Percentiles rank a stretch among this genome's conserved stretches.
These are phyloP conservation scores for Micromussa lordhowensis DNA, from an alignment of 92 coral and sea anemone species.

Conservation along the genomic window DNA sequence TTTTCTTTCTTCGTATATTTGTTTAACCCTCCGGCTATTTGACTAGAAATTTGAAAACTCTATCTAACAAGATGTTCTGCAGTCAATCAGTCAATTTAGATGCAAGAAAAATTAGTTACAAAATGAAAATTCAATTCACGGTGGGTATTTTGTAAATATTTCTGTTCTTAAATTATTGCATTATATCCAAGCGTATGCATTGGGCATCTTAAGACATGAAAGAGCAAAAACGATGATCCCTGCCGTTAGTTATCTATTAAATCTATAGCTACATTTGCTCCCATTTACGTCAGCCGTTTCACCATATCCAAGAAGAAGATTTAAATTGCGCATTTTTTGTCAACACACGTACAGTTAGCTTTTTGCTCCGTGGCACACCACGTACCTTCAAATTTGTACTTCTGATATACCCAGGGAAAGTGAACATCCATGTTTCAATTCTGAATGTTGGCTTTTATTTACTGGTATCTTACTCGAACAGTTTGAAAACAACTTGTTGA, in stretches of 20 bases:
- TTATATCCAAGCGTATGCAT: neutral
- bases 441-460: neutral
- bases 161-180: neutral
- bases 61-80: neutral
- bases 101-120: neutral
- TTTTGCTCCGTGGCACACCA: neutral
- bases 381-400: neutral
- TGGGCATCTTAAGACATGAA: neutral
- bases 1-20: neutral
- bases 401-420: neutral
- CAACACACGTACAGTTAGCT: neutral
- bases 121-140: neutral
- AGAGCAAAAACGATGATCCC: neutral
- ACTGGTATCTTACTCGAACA: neutral
- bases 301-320: neutral
- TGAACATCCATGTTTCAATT: neutral
- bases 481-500: neutral
- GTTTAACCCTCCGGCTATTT: neutral
- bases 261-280: neutral
- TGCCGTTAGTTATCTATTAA: neutral
- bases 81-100: no score
- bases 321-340: neutral
- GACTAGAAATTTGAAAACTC: neutral
- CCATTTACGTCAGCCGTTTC: neutral
- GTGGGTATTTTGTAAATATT: constrained; percentile 1